These are phyloP conservation scores for Cyclargus thomasi DNA, from an alignment of 1,140 invertebrate species.

Conservation along the genomic window DNA sequence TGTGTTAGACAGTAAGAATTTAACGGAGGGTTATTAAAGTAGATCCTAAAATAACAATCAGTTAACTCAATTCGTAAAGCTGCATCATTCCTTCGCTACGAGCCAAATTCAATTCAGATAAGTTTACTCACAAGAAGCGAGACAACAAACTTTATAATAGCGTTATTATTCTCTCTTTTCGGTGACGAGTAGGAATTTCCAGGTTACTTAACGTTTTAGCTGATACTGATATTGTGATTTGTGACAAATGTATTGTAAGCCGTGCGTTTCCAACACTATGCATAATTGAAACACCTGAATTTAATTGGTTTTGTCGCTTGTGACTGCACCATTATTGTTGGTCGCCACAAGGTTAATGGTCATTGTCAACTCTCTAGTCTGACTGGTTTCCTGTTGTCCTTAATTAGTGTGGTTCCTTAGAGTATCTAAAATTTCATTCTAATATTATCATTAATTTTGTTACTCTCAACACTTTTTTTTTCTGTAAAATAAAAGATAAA, in stretches of 20 bases:
- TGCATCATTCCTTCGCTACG: neutral
- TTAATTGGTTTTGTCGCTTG: constrained; percentile 8
- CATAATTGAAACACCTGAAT: constrained; percentile 14
- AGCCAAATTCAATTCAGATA: neutral
- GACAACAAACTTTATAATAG: neutral
- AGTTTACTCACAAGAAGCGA: neutral
- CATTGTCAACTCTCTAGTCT: neutral
- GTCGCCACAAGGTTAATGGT: neutral
- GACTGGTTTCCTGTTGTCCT: neutral
- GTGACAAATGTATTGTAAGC: constrained; percentile 11
- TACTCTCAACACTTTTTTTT: too few relatives aligned
- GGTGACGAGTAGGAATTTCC: constrained; percentile 12
- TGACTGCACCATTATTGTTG: constrained; percentile 2
- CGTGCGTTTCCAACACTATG: neutral
- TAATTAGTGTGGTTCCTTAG: neutral
- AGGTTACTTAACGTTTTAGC: neutral
- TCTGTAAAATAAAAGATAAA: too few relatives aligned
- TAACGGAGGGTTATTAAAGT: too few relatives aligned
- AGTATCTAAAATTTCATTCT: neutral
- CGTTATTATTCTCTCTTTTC: constrained; percentile 2
- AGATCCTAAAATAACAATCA: neutral
- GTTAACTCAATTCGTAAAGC: neutral
- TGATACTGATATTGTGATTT: neutral
- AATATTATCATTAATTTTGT: neutral
- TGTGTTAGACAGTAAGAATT: neutral